phyloP scores from a whole-genome alignment of 1,140 invertebrate genomes.

The Drosophila nannoptera region DNA sequence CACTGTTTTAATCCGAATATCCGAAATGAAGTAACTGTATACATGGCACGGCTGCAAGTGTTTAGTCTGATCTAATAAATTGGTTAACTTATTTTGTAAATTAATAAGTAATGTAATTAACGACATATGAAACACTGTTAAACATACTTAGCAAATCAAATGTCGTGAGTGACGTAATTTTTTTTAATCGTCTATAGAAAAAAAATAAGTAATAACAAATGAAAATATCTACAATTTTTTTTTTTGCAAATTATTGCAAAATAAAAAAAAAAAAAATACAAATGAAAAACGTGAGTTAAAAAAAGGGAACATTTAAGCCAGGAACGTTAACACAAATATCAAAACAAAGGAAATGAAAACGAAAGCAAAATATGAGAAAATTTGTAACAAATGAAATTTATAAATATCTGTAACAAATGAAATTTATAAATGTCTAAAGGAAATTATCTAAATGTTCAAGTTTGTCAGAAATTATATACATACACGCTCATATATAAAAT shows the following conservation, averaged over 20 bases:
- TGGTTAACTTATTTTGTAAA: slow-evolving; percentile 16
- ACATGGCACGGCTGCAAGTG: slow-evolving; percentile 18
- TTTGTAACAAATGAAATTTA: not conserved
- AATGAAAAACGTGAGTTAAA: slow-evolving; percentile 29
- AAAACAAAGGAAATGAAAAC: slow-evolving; percentile 43
- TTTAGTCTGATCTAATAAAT: slow-evolving; percentile 36
- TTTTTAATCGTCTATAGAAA: slow-evolving; percentile 35
- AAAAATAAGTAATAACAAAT: not conserved
- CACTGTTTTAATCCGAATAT: slow-evolving; percentile 21
- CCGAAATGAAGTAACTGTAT: not conserved
- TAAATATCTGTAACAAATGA: slow-evolving; percentile 68
- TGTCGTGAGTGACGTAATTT: slow-evolving; percentile 17
- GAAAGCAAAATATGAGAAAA: not conserved
- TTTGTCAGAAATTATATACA: slow-evolving; percentile 75
- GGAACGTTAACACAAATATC: slow-evolving; percentile 58
- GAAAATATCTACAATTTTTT: slow-evolving; percentile 10
- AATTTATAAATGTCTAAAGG: slow-evolving; percentile 74
- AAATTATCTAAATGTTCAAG: slow-evolving; percentile 75
- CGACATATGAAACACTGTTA: slow-evolving; percentile 20
- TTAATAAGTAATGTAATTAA: slow-evolving; percentile 1
- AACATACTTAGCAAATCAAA: slow-evolving; percentile 26
- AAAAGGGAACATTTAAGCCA: slow-evolving; percentile 52
- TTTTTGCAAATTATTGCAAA: slow-evolving; percentile 20
- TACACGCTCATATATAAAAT: slow-evolving; percentile 19
- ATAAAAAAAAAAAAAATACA: slow-evolving; percentile 8